Evolutionary conservation across 2,888 invertebrate genomes (phyloP).

Genomic region (Leptopilina syphax): DNA sequence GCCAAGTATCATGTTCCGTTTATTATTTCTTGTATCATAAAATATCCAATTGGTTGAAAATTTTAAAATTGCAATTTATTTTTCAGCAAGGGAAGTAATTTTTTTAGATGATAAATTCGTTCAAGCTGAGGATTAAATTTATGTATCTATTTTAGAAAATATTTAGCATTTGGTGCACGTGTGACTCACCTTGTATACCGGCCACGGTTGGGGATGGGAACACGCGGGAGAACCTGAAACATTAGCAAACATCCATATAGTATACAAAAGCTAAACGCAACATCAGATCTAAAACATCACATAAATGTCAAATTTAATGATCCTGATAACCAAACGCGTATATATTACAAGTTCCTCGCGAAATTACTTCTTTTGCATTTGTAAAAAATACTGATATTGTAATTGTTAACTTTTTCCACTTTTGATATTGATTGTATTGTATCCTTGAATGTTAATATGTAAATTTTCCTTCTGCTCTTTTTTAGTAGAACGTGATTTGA

Average conservation of each 20-base stretch:
- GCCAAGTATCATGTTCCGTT: too few species aligned
- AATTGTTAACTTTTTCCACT: too few species aligned
- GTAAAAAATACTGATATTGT: too few species aligned
- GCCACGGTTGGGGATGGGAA: constrained; percentile 88
- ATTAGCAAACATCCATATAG: constrained; percentile 67
- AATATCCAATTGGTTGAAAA: too few species aligned
- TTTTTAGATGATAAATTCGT: not conserved
- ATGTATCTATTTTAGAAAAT: not conserved
- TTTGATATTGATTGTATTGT: too few species aligned
- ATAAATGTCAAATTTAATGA: constrained; percentile 54
- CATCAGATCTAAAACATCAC: constrained; percentile 51
- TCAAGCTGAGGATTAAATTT: not conserved
- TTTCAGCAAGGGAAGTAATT: not conserved
- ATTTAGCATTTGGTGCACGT: constrained; percentile 18
- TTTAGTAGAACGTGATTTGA: too few species aligned
- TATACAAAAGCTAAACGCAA: constrained; percentile 17
- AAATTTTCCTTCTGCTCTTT: too few species aligned
- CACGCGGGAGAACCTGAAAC: constrained; percentile 87
- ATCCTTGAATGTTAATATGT: too few species aligned
- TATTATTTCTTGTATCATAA: too few species aligned
- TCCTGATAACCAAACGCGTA: constrained; percentile 49
- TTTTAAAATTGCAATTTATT: not conserved
- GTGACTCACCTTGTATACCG: constrained; percentile 85
- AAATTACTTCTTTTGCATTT: not conserved
- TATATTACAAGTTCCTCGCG: not conserved